Evolutionary conservation across 2,113 vertebrate species (phyloP).

Genomic region (Vireo altiloquus): DNA sequence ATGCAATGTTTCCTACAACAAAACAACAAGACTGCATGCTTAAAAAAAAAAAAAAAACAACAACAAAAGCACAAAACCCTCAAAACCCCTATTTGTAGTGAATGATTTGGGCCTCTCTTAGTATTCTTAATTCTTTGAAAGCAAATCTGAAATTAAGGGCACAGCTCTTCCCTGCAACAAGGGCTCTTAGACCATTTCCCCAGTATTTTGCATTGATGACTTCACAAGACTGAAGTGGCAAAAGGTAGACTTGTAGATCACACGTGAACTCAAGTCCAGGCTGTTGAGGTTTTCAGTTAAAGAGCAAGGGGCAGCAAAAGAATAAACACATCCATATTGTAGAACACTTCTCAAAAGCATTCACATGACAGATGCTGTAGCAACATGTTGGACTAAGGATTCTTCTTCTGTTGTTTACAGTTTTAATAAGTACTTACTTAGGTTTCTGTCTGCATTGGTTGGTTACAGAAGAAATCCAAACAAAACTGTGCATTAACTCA

Average conservation of each 20-base stretch:
- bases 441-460: not conserved
- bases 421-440: not conserved
- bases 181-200: not conserved
- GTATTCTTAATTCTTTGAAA: not conserved
- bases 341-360: not conserved
- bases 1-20: constrained; percentile 18
- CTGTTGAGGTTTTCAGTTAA: not conserved
- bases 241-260: not conserved
- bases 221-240: not conserved
- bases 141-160: not conserved
- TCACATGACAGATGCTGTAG: not conserved
- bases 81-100: not conserved
- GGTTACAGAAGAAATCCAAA: not conserved
- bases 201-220: not conserved
- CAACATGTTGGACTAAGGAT: not conserved
- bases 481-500: not conserved
- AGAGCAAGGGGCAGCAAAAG: not conserved
- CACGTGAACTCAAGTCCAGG: not conserved
- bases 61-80: not conserved
- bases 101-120: not conserved
- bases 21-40: not conserved
- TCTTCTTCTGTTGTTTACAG: not conserved
- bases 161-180: not conserved
- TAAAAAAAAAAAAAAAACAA: not conserved
- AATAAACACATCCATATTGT: not conserved